Evolutionary conservation across 2,113 vertebrate species (phyloP), one percentile per base, ranked within the genome.

Genomic region (Engystomops pustulosus): DNA sequence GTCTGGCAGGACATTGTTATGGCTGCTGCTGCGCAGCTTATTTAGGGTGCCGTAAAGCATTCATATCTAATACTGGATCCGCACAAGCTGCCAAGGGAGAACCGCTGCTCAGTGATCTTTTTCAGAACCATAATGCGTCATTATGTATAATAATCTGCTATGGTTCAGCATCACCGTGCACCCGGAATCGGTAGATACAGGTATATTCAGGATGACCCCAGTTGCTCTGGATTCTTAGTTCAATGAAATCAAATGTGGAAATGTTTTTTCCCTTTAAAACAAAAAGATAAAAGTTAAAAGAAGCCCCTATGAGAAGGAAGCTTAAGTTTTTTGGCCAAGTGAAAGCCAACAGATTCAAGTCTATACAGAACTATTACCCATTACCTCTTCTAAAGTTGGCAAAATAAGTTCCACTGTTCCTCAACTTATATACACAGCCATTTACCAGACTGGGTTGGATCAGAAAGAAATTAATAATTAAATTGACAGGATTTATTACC

Each of bases 131-230:
- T 25, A 41, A 1, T 6, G 17, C 3, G 49, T 15, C 7, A 51
- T 72, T n/a, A 49, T 20, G 18, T n/a, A 15, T 41, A 11, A 70
- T 18, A 62, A 18, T 51, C 36, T 69, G 3, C 89, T 93, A 94
- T 84, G 88, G 86, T 3, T 69, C 83, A 0, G 76, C 88, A 71
- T 93, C 91, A 51, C 98, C 97, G 0, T 99, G 97, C 47, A 98
- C 97, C 0, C 97, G 91, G 94, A 99, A 99, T 80, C 97, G 97
- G 89, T 99, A 99, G 86, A 99, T 92, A 85, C 98, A 99, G 7
- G 98, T 99, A 72, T 99, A 99, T 17, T 98, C 95, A 0, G 95
- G 91, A 76, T 98, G 96, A 70, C 97, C 98, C 97, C 98, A 99
- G 81, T 99, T 99, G 68, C 92, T 95, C 86, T 97, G 91, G 70